Percentiles rank a stretch among this genome's conserved stretches.
phyloP scores from a whole-genome alignment of 2,888 invertebrate species.

The Cetonia aurata region DNA sequence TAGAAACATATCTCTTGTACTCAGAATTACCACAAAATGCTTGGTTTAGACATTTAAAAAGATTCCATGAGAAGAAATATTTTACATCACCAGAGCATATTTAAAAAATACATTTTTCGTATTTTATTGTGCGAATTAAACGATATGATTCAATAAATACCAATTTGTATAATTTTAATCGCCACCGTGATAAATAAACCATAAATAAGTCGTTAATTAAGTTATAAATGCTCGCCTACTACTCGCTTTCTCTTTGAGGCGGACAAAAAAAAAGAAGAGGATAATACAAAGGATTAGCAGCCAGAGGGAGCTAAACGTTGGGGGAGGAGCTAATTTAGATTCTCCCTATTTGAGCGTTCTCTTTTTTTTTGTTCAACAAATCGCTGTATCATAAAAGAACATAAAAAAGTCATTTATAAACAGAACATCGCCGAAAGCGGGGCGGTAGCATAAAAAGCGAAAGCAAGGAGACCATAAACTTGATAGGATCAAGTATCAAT shows the following conservation, averaged over 20 bases:
- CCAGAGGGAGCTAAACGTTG: background rate
- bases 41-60: no score
- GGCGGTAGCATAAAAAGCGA: background rate
- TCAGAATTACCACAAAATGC: no score
- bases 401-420: slow-evolving; percentile 20
- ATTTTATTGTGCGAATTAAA: no score
- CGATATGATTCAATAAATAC: background rate
- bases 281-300: background rate
- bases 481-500: slow-evolving; percentile 11
- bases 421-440: background rate
- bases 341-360: background rate
- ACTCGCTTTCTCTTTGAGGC: background rate
- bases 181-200: background rate
- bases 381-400: background rate
- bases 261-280: background rate
- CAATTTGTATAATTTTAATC: background rate
- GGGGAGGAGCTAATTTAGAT: background rate
- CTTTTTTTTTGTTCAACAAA: slow-evolving; percentile 14
- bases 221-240: background rate
- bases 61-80: no score
- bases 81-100: no score
- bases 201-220: slow-evolving; percentile 13
- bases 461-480: background rate
- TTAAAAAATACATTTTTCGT: background rate
- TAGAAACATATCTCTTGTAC: no score